phyloP scores from a whole-genome alignment of 2,888 invertebrate species.

The Mesoligia furuncula region DNA sequence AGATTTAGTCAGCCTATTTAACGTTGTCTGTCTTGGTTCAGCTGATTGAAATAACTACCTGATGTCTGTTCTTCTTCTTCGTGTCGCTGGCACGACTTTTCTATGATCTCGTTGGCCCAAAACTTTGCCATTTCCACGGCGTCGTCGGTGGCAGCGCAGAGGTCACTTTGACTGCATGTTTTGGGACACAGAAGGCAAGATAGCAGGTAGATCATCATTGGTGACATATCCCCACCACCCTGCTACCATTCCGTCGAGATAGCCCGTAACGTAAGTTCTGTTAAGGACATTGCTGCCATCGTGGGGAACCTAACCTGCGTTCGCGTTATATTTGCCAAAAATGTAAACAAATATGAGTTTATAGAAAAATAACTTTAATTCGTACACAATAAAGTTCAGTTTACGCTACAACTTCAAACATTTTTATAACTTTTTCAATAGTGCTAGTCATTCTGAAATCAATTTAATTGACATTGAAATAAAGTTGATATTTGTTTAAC shows the following conservation, averaged over 20 bases:
- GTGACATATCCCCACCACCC: neutral
- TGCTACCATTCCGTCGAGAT: neutral
- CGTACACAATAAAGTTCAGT: too few relatives aligned
- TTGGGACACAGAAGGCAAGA: neutral
- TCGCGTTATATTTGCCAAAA: too few relatives aligned
- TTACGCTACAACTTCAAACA: too few relatives aligned
- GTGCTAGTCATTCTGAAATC: too few relatives aligned
- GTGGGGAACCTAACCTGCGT: neutral
- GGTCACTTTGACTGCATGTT: neutral
- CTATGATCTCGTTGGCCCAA: neutral
- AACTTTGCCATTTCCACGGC: neutral
- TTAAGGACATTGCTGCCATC: neutral
- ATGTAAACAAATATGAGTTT: too few relatives aligned
- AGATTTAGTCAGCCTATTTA: slow-evolving; percentile 86
- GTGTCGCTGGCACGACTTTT: neutral
- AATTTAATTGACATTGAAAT: too few relatives aligned
- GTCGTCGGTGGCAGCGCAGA: neutral
- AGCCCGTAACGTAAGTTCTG: neutral
- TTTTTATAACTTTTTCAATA: too few relatives aligned
- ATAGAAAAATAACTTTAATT: too few relatives aligned
- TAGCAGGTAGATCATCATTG: neutral
- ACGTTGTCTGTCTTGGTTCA: slow-evolving; percentile 83
- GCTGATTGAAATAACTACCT: slow-evolving; percentile 70
- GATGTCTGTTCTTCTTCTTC: neutral
- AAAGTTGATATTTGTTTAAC: too few relatives aligned